Conservation (phyloP, 2,888 invertebrate species). For the Meghimatium bilineatum region DNA sequence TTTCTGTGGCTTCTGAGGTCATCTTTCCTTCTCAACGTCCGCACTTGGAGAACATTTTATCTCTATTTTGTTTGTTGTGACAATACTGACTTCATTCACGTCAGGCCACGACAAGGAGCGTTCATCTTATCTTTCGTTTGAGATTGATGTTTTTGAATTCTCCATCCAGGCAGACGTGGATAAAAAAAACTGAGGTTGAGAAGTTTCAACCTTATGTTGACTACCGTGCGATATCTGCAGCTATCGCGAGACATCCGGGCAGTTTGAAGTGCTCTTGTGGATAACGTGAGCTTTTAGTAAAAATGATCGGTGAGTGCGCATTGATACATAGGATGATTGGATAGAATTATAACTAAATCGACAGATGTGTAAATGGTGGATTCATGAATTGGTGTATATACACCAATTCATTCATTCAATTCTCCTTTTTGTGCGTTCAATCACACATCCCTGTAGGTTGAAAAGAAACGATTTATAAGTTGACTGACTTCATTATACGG, state of each 20-base stretch:
- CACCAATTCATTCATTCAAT: too few relatives aligned
- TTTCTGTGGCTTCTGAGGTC: not conserved
- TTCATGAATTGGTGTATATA: not conserved
- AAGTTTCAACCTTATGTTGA: constrained; percentile 11
- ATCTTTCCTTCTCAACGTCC: constrained; percentile 13
- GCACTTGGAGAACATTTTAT: constrained; percentile 6
- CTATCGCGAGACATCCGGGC: not conserved
- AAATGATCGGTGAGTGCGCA: too few relatives aligned
- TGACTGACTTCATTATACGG: too few relatives aligned
- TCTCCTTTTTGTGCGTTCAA: too few relatives aligned
- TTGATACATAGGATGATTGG: not conserved
- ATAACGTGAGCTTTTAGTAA: not conserved
- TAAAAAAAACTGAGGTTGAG: constrained; percentile 19
- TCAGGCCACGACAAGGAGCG: not conserved
- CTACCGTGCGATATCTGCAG: constrained; percentile 2
- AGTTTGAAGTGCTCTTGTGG: not conserved
- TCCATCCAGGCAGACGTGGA: constrained; percentile 8
- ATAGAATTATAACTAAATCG: not conserved
- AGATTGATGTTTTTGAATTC: constrained; percentile 19
- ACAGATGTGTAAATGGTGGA: not conserved
- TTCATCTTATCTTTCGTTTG: constrained; percentile 17
- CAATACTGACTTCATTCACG: constrained; percentile 5
- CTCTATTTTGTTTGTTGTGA: constrained; percentile 23
- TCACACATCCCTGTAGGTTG: too few relatives aligned
- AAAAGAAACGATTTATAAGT: too few relatives aligned